These are phyloP conservation scores for Polydrusus cervinus DNA, from an alignment of 2,888 invertebrate genomes.

Conservation along the genomic window DNA sequence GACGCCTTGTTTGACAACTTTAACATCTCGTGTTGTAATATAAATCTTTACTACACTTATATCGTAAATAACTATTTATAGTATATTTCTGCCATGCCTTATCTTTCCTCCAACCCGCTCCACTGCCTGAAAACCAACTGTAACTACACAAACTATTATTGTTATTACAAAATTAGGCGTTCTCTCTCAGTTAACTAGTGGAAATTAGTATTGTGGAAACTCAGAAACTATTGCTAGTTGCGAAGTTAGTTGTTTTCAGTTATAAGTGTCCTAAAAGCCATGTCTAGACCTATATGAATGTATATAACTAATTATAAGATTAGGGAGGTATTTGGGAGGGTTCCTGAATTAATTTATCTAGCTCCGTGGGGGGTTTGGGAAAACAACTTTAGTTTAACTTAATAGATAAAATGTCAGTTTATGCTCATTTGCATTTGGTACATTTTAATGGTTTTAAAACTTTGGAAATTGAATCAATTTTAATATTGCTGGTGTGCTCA, in stretches of 20 bases:
- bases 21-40: too few relatives aligned
- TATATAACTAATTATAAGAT: conserved; percentile 11
- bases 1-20: too few relatives aligned
- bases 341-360: neutral
- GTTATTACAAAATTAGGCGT: conserved; percentile 10
- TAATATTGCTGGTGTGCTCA: too few relatives aligned
- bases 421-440: too few relatives aligned
- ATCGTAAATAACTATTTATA: too few relatives aligned
- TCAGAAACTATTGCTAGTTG: neutral
- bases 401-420: too few relatives aligned
- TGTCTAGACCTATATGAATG: conserved; percentile 1
- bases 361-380: neutral
- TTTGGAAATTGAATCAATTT: too few relatives aligned
- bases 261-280: conserved; percentile 12
- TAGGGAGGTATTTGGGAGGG: neutral
- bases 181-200: neutral
- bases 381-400: neutral
- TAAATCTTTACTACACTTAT: too few relatives aligned
- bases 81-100: too few relatives aligned
- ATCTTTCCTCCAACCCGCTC: too few relatives aligned
- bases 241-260: neutral
- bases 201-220: conserved; percentile 1
- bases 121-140: neutral
- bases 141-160: conserved; percentile 6
- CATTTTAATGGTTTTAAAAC: too few relatives aligned